Evolutionary conservation across 2,888 invertebrate species (phyloP).

Genomic region (Campoletis raptor): DNA sequence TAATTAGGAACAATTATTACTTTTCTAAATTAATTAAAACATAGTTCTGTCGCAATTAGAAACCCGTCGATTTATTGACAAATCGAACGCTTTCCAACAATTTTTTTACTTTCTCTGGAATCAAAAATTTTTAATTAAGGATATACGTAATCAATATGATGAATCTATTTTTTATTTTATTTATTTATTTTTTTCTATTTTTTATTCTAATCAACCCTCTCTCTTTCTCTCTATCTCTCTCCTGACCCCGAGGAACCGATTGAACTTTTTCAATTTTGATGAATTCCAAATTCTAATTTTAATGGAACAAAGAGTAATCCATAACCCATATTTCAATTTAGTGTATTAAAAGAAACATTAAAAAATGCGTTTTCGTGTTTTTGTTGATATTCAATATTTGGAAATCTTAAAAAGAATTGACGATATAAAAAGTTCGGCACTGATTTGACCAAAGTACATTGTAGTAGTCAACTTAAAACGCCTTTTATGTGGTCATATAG

Average conservation of each 20-base stretch:
- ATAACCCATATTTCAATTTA: no score
- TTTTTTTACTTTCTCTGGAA: not conserved
- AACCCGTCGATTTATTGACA: not conserved
- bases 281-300: no score
- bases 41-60: not conserved
- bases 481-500: constrained; percentile 14
- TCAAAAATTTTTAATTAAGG: not conserved
- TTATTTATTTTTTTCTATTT: no score
- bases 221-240: no score
- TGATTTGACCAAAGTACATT: not conserved
- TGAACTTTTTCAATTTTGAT: no score
- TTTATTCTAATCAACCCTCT: no score
- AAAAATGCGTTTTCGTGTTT: not conserved
- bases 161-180: no score
- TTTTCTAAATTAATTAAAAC: not conserved
- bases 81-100: not conserved
- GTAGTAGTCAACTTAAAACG: constrained; percentile 16
- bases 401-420: not conserved
- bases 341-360: no score
- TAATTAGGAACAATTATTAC: not conserved
- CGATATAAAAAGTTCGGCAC: not conserved
- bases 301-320: no score
- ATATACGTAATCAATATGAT: no score
- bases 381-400: not conserved
- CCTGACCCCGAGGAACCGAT: no score